phyloP scores from a whole-genome alignment of 37 sponge, comb jelly and placozoan species.

The Ephydatia muelleri region DNA sequence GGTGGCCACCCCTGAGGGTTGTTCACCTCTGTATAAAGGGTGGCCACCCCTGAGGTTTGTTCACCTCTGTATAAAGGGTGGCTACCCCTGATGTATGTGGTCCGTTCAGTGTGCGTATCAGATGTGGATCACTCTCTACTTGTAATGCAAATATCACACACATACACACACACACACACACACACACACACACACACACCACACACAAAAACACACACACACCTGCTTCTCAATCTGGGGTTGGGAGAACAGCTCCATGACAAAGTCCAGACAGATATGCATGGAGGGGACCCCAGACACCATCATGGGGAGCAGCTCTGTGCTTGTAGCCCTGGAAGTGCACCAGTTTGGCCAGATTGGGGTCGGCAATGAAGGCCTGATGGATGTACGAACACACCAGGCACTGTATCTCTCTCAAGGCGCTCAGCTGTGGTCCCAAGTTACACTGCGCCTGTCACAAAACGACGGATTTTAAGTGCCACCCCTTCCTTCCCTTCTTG shows the following conservation, averaged over 20 bases:
- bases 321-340: constrained; percentile 90
- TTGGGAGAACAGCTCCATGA: constrained; percentile 81
- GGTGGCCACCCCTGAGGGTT: too few species aligned
- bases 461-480: too few species aligned
- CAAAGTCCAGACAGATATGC: constrained; percentile 92
- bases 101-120: too few species aligned
- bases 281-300: constrained; percentile 89
- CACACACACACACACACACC: too few species aligned
- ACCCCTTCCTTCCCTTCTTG: not conserved
- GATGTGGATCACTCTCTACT: too few species aligned
- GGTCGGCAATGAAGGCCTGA: constrained; percentile 86
- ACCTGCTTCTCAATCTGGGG: constrained; percentile 85
- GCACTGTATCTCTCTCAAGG: constrained; percentile 70
- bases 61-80: too few species aligned
- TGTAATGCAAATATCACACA: too few species aligned
- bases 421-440: constrained; percentile 70
- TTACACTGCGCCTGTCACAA: constrained; percentile 31
- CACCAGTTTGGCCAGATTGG: constrained; percentile 83
- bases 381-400: constrained; percentile 80
- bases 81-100: too few species aligned
- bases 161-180: too few species aligned
- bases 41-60: too few species aligned
- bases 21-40: too few species aligned
- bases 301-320: constrained; percentile 72
- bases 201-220: not conserved